A percentile compares a stretch with the other conserved stretches of the same genome.
Conservation (phyloP, 2,797 vertebrate species). For the Phyllotis vaccarum region DNA sequence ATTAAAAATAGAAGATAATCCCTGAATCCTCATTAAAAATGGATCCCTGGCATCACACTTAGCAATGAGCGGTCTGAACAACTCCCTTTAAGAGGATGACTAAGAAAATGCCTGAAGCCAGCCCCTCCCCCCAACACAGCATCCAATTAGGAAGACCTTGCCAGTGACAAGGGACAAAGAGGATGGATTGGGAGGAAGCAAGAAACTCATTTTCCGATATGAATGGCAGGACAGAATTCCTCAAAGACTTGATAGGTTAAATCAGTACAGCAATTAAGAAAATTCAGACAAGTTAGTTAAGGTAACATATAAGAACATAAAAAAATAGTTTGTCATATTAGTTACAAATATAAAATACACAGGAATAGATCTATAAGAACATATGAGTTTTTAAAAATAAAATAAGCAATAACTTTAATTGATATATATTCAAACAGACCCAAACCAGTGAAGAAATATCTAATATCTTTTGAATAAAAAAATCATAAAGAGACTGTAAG, state of each 20-base stretch:
- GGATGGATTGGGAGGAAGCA: background rate
- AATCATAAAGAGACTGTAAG: background rate
- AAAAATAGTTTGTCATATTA: background rate
- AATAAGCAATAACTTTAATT: background rate
- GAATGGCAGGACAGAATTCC: background rate
- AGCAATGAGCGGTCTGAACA: background rate
- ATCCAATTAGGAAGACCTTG: background rate
- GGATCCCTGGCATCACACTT: background rate
- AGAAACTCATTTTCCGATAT: background rate
- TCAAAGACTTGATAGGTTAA: background rate
- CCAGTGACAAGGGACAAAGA: background rate
- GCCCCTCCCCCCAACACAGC: background rate
- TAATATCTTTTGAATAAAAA: background rate
- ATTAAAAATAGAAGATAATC: conserved; percentile 14
- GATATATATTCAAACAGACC: background rate
- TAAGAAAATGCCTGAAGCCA: background rate
- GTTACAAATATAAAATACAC: background rate
- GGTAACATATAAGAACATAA: background rate
- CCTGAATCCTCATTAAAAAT: background rate
- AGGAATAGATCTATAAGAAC: background rate
- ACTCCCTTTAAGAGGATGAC: background rate
- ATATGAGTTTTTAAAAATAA: background rate
- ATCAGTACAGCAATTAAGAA: background rate
- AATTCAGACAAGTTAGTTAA: background rate
- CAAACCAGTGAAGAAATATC: background rate